Percentiles rank a stretch among this genome's conserved stretches.
phyloP scores from a whole-genome alignment of 2,113 vertebrate species.

The Butorides virescens region DNA sequence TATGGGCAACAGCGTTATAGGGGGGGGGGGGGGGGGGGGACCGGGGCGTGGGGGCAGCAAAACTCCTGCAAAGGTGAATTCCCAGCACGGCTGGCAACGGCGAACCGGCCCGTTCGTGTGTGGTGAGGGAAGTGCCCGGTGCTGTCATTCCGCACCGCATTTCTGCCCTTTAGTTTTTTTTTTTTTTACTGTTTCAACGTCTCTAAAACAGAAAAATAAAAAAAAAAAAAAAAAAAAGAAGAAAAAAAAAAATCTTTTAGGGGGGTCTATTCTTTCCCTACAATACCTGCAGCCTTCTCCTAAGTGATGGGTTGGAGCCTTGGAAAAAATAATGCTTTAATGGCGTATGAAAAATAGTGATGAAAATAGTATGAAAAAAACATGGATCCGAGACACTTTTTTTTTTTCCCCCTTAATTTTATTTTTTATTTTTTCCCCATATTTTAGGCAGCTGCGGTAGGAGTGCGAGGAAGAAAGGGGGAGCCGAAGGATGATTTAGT shows the following conservation, averaged over 20 bases:
- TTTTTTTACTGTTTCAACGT: neutral
- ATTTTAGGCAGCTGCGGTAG: neutral
- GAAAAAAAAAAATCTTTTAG: neutral
- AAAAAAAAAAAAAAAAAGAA: no score
- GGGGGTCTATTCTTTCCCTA: neutral
- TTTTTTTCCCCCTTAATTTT: neutral
- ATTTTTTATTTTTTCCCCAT: rapidly evolving
- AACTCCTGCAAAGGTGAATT: neutral
- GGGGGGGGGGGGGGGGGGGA: neutral
- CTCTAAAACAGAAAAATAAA: neutral
- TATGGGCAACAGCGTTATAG: neutral
- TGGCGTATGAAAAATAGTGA: neutral
- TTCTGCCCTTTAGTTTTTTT: neutral
- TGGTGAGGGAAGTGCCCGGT: neutral
- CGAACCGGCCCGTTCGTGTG: neutral
- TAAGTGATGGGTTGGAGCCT: neutral
- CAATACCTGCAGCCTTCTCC: neutral
- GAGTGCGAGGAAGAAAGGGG: neutral
- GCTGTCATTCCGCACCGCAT: neutral
- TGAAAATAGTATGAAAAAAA: no score
- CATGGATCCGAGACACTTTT: neutral
- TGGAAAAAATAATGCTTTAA: neutral
- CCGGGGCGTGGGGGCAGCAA: neutral
- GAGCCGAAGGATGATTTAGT: neutral
- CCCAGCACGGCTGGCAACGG: neutral